A percentile compares a stretch with the other conserved stretches of the same genome.
Evolutionary conservation across 2,113 vertebrate genomes (phyloP).

Genomic region (Pterophyllum scalare): DNA sequence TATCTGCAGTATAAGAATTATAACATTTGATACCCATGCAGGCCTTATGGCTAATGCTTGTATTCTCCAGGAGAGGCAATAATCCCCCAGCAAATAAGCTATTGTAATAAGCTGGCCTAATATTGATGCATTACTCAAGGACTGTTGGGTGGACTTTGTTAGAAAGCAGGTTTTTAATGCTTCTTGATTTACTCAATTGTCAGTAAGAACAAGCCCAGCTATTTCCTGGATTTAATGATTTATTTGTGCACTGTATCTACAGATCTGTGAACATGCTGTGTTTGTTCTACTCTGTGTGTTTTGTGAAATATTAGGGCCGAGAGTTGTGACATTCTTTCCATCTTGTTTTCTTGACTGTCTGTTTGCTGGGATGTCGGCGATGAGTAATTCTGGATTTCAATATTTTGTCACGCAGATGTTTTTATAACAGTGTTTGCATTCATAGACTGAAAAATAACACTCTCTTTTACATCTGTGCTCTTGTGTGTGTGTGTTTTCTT

Average conservation of each 20-base stretch:
- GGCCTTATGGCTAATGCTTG: constrained; percentile 34
- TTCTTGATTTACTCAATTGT: constrained; percentile 57
- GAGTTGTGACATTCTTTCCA: constrained; percentile 30
- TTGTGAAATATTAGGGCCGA: constrained; percentile 37
- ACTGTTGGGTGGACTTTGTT: constrained; percentile 38
- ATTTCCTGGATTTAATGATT: constrained; percentile 52
- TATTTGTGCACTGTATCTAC: constrained; percentile 72
- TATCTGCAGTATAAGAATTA: constrained; percentile 18
- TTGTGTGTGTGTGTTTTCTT: constrained; percentile 6
- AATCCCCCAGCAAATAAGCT: constrained; percentile 76
- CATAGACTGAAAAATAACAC: constrained; percentile 36
- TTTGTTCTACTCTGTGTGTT: constrained; percentile 40
- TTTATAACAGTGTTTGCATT: constrained; percentile 45
- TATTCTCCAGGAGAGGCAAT: constrained; percentile 53
- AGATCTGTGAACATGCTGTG: constrained; percentile 70
- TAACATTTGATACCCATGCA: constrained; percentile 16
- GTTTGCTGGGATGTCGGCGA: constrained; percentile 21
- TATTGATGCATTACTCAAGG: constrained; percentile 62
- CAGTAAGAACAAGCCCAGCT: constrained; percentile 44
- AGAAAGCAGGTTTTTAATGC: constrained; percentile 39
- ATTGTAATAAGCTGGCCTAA: constrained; percentile 61
- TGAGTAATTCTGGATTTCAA: constrained; percentile 40
- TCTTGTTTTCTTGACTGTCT: constrained; percentile 18
- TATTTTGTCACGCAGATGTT: constrained; percentile 30
- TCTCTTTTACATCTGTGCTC: constrained; percentile 17